Evolutionary conservation across 2,888 invertebrate species (phyloP).

Genomic region (Embidobia sp.): DNA sequence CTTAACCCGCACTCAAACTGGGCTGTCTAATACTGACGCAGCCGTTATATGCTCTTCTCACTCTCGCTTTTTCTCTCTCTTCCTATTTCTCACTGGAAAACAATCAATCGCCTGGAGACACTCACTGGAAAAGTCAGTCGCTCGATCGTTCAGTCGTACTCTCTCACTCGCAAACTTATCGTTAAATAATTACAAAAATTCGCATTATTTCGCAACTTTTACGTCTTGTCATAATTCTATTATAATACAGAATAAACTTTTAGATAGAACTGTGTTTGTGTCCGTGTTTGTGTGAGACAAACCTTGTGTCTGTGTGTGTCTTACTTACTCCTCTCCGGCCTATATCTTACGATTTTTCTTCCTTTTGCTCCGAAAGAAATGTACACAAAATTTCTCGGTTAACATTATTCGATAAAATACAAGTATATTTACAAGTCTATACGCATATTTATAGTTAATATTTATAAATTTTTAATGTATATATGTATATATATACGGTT

Average conservation of each 20-base stretch:
- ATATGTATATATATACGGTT: slow-evolving; percentile 70
- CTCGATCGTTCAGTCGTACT: neutral
- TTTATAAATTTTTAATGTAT: slow-evolving; percentile 51
- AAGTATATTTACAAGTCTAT: slow-evolving; percentile 78
- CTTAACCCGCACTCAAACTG: slow-evolving; percentile 61
- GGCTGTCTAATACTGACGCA: slow-evolving; percentile 66
- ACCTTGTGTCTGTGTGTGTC: slow-evolving; percentile 19
- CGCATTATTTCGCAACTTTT: slow-evolving; percentile 76
- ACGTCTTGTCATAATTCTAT: slow-evolving; percentile 77
- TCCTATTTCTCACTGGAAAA: slow-evolving; percentile 33
- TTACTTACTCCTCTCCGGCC: slow-evolving; percentile 65
- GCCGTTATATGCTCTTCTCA: too few species aligned
- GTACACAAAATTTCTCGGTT: slow-evolving; percentile 75
- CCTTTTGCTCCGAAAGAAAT: slow-evolving; percentile 71
- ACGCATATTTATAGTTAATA: slow-evolving; percentile 68
- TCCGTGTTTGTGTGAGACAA: slow-evolving; percentile 41
- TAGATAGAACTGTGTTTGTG: slow-evolving; percentile 45
- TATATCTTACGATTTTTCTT: slow-evolving; percentile 72
- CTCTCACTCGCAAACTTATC: slow-evolving; percentile 61
- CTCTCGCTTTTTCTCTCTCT: slow-evolving; percentile 35
- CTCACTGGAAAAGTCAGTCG: too few species aligned
- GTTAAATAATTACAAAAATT: slow-evolving; percentile 79
- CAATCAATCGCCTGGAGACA: too few species aligned
- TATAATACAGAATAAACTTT: slow-evolving; percentile 77
- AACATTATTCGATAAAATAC: slow-evolving; percentile 78